Evolutionary conservation across 2,113 vertebrate genomes (phyloP), one percentile per base, ranked within the genome.

Genomic region (Albula glossodonta): DNA sequence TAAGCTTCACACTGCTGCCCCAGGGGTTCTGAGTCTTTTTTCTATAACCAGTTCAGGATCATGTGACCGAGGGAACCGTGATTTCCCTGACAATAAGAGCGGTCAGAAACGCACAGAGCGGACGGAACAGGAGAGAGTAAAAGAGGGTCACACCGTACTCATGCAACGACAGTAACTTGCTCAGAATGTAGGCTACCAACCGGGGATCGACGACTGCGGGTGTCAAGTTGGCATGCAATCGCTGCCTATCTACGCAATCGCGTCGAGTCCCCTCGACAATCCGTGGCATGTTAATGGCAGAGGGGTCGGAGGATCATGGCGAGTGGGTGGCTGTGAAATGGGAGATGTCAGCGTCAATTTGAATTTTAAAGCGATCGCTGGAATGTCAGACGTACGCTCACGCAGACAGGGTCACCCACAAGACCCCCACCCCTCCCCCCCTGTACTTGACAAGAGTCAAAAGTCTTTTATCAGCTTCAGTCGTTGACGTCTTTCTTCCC

Each of bases 261-360:
- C 48, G 19, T 80, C 79, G 22, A 50, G 79, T 80, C 79, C 13
- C 60, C 50, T 17, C 31, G 51, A 78, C 83, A 66, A 31, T 53
- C 83, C 82, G 60, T 66, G 89, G 85, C 88, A 66, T 50, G 78
- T 51, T 78, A 84, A 89, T 88, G 66, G 85, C 60, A 31, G 49
- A 53, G 12, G 87, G 88, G 90, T 87, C 88, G 51, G 49, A 22
- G 81, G 83, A 89, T 83, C 81, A 77, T 31, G 51, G 56, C 10
- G n/a, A 60, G 80, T 60, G 84, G 60, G 63, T 50, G 60, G 85
- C 74, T 84, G 74, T 82, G 63, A 74, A 81, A 51, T 74, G 82
- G 13, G 52, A 78, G 82, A 88, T 86, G 82, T 74, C 78, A 86
- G 79, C 52, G 22, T n/a, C 81, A 41, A 57, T 41, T 86, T 83